Base-by-base conservation (phyloP, 2,797 vertebrate genomes). In the Lacerta bilineata region DNA sequence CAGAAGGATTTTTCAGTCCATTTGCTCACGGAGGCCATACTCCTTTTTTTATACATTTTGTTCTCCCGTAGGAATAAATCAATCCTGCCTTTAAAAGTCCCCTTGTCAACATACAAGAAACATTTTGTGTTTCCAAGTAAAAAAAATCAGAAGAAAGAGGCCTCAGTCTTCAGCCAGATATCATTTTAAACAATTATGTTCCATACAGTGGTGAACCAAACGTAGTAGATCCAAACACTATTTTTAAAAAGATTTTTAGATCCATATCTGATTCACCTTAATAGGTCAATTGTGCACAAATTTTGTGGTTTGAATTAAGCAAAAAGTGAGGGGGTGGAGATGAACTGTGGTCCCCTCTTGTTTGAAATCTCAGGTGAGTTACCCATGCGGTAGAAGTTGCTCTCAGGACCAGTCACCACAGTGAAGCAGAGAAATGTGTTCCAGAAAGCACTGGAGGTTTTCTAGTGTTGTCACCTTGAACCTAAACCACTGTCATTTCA, bases 101-200 rank as follows among this genome's bases (percentile, higher is more conserved):
- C 55, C 23, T 23, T 20, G 77, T 85, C 71, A 74, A 85, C 4
- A 72, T 80, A 25, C 27, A 46, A 46, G 71, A 88, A 79, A 88
- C 83, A 85, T 85, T 88, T 66, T 77, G 80, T 88, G 33, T 77
- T 77, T 83, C 69, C 43, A 80, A 72, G 36, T 64, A 74, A 68
- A 85, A 85, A 33, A 75, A 55, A 80, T 50, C n/a, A 46, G 77
- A 80, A 80, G 80, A 80, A 72, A 25, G 76, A 74, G 50, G 36
- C 55, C 66, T 39, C 78, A 36, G n/a, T 85, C 17, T 4, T 39
- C 18, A 84, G 69, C 23, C 87, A 78, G 74, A 83, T 25, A 69
- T 80, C 27, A 25, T 84, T 80, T 80, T 61, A 79, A 83, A 69
- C 8, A 10, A 83, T 80, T 80, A 74, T 55, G n/a, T n/a, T 89